A percentile compares a stretch with the other conserved stretches of the same genome.
These are phyloP conservation scores for Andrena minutula DNA, from an alignment of 2,888 invertebrate species.

Conservation along the genomic window DNA sequence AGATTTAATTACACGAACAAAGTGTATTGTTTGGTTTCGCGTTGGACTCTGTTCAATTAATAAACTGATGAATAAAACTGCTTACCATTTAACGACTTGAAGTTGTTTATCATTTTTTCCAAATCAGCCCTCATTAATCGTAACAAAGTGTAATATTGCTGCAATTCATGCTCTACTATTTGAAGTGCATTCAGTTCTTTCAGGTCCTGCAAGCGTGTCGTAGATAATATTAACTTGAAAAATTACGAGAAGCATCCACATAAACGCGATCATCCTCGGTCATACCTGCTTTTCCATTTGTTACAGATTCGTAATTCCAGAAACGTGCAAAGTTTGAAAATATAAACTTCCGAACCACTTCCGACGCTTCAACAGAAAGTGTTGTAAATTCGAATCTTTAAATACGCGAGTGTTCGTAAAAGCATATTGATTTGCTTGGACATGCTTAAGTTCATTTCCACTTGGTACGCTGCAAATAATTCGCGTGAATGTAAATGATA, in stretches of 20 bases:
- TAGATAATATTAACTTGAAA: background rate
- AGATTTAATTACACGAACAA: background rate
- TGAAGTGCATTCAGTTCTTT: conserved; percentile 63
- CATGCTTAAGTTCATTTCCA: background rate
- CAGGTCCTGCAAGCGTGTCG: conserved; percentile 40
- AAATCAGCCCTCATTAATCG: conserved; percentile 68
- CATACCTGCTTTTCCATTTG: conserved; percentile 48
- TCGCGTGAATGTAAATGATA: background rate
- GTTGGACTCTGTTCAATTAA: background rate
- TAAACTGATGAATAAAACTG: conserved; percentile 3
- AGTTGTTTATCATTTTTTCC: conserved; percentile 67
- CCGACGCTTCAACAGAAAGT: conserved; percentile 3
- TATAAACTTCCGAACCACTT: background rate
- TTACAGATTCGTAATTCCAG: background rate
- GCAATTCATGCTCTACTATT: conserved; percentile 62
- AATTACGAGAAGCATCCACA: background rate
- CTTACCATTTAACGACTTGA: conserved; percentile 43
- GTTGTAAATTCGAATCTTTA: conserved; percentile 27
- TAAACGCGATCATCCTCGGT: background rate
- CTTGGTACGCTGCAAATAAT: background rate
- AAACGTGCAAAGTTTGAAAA: background rate
- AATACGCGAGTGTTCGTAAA: conserved; percentile 36
- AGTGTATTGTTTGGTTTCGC: background rate
- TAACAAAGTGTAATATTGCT: conserved; percentile 67
- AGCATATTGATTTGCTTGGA: background rate